Conservation (phyloP, 2,797 vertebrate species). For the Pangasius macronema region DNA sequence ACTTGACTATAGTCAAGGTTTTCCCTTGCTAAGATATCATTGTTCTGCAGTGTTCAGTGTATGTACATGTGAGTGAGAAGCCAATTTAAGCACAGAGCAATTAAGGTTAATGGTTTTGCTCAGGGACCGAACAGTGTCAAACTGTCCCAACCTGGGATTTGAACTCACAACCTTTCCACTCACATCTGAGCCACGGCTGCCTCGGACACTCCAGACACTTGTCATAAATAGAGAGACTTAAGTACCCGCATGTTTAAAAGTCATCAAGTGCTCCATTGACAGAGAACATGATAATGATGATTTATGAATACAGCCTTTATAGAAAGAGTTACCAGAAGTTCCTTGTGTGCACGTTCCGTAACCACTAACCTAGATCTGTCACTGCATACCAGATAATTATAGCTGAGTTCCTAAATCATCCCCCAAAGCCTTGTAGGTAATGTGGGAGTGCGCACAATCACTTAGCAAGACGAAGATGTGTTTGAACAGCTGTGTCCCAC, state of each 20-base stretch:
- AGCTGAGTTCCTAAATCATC: conserved; percentile 18
- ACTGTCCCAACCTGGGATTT: background rate
- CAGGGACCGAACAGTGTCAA: background rate
- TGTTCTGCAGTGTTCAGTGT: background rate
- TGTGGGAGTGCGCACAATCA: background rate
- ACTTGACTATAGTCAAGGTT: background rate
- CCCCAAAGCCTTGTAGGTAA: conserved; percentile 11
- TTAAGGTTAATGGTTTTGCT: background rate
- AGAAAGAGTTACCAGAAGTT: background rate
- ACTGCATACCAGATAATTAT: conserved; percentile 29
- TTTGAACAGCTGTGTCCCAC: conserved; percentile 24
- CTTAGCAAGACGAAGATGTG: background rate
- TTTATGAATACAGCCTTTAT: background rate
- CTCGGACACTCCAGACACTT: background rate
- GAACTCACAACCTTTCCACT: background rate
- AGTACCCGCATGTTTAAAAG: background rate
- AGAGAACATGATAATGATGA: background rate
- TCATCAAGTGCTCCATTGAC: background rate
- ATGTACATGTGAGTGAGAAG: background rate
- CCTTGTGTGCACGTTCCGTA: background rate
- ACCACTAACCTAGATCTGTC: conserved; percentile 21
- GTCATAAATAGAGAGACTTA: background rate
- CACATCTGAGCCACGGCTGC: background rate
- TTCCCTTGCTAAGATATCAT: background rate
- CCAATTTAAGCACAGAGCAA: background rate